A percentile compares a stretch with the other conserved stretches of the same genome.
phyloP scores from a whole-genome alignment of 2,888 invertebrate species.

The Brenthis daphne region DNA sequence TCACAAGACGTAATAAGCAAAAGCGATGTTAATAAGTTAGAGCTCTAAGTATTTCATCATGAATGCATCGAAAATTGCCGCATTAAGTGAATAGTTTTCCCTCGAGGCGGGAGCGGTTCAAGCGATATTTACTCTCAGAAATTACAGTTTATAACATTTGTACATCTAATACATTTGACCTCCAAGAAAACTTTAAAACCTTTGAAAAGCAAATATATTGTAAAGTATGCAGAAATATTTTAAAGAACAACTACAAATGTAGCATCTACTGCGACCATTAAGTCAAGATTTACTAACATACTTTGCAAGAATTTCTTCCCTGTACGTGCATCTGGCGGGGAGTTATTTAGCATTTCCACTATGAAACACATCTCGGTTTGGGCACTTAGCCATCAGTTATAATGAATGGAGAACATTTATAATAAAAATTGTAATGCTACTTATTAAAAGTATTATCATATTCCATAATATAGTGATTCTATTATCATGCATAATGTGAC shows the following conservation, averaged over 20 bases:
- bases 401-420: not conserved
- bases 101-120: not conserved
- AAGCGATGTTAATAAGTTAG: not conserved
- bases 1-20: no score
- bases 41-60: not conserved
- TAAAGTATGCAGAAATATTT: constrained; percentile 17
- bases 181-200: not conserved
- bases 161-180: not conserved
- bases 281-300: constrained; percentile 27
- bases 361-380: constrained; percentile 18
- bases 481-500: no score
- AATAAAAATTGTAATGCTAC: not conserved
- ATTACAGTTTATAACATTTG: constrained; percentile 7
- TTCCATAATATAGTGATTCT: not conserved
- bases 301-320: constrained; percentile 23
- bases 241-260: constrained; percentile 18
- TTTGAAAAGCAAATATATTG: not conserved
- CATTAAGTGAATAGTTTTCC: constrained; percentile 15
- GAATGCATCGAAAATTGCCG: constrained; percentile 16
- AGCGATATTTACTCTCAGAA: not conserved
- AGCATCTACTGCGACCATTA: constrained; percentile 25
- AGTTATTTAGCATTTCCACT: constrained; percentile 24
- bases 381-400: constrained; percentile 11
- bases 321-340: constrained; percentile 24
- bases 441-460: not conserved